Conservation (phyloP, 37 sponge, comb jelly and placozoan species). For the Geodia barretti region DNA sequence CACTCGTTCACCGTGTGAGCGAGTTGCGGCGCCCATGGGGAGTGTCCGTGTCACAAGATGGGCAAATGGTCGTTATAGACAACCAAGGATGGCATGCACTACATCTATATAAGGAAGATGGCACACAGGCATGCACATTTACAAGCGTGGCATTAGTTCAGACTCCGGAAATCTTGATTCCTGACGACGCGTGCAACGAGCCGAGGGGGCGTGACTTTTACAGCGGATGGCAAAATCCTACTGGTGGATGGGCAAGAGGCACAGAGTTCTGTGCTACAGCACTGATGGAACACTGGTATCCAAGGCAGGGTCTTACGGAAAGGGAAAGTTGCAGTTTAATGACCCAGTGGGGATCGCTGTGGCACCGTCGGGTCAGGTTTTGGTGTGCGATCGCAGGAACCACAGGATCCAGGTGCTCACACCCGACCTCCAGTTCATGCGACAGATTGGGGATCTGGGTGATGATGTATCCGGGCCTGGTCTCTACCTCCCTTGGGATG, state of each 20-base stretch:
- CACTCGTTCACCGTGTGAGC: no score
- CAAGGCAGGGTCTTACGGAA: neutral
- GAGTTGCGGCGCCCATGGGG: no score
- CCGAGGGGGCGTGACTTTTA: no score
- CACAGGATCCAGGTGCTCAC: conserved; percentile 47
- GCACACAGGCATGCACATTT: no score
- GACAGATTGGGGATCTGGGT: neutral
- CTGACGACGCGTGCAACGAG: no score
- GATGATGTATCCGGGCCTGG: conserved; percentile 5
- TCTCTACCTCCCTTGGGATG: conserved; percentile 23
- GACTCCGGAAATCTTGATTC: no score
- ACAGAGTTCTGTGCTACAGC: neutral
- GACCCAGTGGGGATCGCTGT: conserved; percentile 54
- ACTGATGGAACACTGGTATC: conserved; percentile 2
- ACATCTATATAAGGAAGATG: conserved; percentile 1
- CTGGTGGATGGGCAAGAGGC: no score
- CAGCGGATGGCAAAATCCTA: no score
- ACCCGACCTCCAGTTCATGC: conserved; percentile 5
- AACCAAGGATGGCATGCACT: conserved; percentile 21
- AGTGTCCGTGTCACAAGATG: conserved; percentile 7
- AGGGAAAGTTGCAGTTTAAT: conserved; percentile 22
- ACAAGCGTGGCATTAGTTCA: no score
- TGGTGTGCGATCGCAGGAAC: conserved; percentile 53
- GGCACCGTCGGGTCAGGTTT: conserved; percentile 12
- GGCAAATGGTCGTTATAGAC: conserved; percentile 5